phyloP scores from a whole-genome alignment of 2,113 vertebrate species.

The Syrrhaptes paradoxus region DNA sequence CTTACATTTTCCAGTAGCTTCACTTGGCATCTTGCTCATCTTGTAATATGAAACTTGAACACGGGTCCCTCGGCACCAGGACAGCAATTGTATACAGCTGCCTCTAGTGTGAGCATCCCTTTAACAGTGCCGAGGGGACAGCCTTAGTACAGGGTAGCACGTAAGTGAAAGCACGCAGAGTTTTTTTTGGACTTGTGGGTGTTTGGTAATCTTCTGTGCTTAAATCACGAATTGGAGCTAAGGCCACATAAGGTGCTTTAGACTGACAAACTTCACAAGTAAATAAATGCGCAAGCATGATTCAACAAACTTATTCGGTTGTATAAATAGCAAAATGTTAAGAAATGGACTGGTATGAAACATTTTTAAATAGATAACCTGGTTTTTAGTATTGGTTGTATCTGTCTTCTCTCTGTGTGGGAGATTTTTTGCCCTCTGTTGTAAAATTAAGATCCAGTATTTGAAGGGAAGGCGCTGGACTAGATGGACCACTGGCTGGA shows the following conservation, averaged over 20 bases:
- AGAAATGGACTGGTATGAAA: neutral
- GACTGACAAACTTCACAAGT: neutral
- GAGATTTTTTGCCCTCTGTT: neutral
- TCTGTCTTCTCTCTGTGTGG: neutral
- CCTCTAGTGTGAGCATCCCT: neutral
- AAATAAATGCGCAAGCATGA: neutral
- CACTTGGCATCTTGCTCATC: conserved; percentile 42
- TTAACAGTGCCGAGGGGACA: neutral
- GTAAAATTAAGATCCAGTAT: neutral
- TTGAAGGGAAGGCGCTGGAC: neutral
- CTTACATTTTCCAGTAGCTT: conserved; percentile 8
- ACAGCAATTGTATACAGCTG: neutral
- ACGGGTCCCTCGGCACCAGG: neutral
- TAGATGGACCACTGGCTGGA: neutral
- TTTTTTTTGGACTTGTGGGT: neutral
- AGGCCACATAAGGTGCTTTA: neutral
- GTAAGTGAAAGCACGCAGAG: neutral
- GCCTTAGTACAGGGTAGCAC: neutral
- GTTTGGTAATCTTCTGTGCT: neutral
- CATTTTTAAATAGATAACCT: neutral
- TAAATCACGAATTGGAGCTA: neutral
- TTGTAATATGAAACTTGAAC: conserved; percentile 38
- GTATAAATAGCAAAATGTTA: neutral
- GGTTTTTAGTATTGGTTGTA: neutral
- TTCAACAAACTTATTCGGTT: neutral